These are phyloP conservation scores for Melanostoma scalare DNA, from an alignment of 2,888 invertebrate species.

Conservation along the genomic window DNA sequence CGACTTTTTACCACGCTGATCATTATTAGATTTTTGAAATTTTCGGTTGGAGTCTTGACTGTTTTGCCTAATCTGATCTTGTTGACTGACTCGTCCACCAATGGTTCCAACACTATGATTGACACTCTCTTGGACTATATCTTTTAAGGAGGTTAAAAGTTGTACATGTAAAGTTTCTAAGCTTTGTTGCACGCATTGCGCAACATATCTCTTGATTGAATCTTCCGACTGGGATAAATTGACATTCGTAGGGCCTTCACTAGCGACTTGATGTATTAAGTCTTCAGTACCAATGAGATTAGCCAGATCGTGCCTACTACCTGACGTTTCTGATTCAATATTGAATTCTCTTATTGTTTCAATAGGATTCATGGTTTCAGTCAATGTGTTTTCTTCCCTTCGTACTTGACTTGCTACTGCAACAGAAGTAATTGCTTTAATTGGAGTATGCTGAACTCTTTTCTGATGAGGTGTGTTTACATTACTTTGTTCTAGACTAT, in stretches of 20 bases:
- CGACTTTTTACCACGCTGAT: neutral
- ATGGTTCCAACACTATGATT: neutral
- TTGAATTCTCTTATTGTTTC: slow-evolving; percentile 3
- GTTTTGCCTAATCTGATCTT: neutral
- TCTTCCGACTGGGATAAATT: neutral
- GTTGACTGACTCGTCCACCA: neutral
- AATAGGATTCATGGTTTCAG: neutral
- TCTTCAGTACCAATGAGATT: neutral
- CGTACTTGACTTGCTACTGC: neutral
- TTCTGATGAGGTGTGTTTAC: neutral
- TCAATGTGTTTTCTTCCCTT: neutral
- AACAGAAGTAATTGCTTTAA: neutral
- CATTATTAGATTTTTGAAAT: neutral
- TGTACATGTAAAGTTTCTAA: neutral
- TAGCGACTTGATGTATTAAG: neutral
- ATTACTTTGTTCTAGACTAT: neutral
- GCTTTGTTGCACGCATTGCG: neutral
- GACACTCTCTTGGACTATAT: neutral
- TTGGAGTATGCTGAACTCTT: neutral
- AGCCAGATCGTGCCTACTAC: neutral
- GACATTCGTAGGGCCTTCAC: neutral
- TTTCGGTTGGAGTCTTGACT: neutral
- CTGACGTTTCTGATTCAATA: neutral
- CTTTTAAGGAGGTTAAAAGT: neutral
- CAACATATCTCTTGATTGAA: neutral